Conservation (phyloP, 2,113 vertebrate species). For the Misgurnus anguillicaudatus region DNA sequence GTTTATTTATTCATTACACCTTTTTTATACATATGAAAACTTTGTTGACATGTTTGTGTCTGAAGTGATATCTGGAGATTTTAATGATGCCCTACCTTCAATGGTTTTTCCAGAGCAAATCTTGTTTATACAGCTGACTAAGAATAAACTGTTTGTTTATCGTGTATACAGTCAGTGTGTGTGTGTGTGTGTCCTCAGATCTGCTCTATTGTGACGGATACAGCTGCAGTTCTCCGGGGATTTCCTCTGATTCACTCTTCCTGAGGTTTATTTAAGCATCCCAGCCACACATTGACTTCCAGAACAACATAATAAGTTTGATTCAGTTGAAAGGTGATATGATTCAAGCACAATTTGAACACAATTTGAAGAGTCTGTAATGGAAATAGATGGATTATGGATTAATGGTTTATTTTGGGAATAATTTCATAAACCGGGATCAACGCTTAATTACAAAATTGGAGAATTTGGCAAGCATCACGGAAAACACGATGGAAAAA, state of each 20-base stretch:
- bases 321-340: background rate
- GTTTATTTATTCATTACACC: no score
- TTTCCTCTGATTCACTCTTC: constrained; percentile 2
- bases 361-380: constrained; percentile 16
- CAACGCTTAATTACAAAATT: constrained; percentile 30
- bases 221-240: background rate
- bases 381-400: constrained; percentile 5
- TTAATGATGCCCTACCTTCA: background rate
- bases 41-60: background rate
- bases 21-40: no score
- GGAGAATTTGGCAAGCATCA: background rate
- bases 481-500: constrained; percentile 5
- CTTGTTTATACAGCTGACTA: background rate
- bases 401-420: constrained; percentile 20
- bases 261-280: background rate
- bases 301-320: constrained; percentile 29
- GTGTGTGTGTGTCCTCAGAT: background rate
- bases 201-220: background rate
- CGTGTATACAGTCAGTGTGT: background rate
- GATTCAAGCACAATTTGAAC: background rate
- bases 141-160: background rate
- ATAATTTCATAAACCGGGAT: constrained; percentile 22
- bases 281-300: background rate
- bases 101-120: background rate
- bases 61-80: background rate